Percentiles rank a stretch among this genome's conserved stretches.
Evolutionary conservation across 2,113 vertebrate species (phyloP).

Genomic region (Picathartes gymnocephalus): DNA sequence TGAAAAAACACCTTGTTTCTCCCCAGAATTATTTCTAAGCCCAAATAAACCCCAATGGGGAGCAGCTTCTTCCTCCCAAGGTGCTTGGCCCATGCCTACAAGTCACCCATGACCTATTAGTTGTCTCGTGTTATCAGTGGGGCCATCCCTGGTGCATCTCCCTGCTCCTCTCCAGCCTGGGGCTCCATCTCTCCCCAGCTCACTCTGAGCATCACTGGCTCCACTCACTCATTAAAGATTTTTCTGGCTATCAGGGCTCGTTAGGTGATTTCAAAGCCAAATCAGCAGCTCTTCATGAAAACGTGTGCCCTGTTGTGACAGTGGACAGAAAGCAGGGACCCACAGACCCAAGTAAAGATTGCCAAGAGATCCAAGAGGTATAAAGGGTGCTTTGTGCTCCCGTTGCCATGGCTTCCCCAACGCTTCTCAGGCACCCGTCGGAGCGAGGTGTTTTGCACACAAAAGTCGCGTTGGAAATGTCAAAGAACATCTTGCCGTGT

Average conservation of each 20-base stretch:
- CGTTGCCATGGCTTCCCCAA: conserved; percentile 68
- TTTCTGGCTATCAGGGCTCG: neutral
- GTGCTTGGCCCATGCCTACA: neutral
- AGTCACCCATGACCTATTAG: neutral
- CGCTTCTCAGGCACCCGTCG: conserved; percentile 44
- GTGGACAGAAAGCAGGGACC: neutral
- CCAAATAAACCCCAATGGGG: neutral
- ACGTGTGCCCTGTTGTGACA: accelerated
- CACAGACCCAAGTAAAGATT: neutral
- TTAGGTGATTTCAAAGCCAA: neutral
- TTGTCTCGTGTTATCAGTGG: neutral
- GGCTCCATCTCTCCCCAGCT: neutral
- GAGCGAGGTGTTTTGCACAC: conserved; percentile 57
- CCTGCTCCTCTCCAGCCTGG: neutral
- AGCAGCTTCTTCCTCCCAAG: neutral
- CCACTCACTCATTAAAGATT: neutral
- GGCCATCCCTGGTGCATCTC: neutral
- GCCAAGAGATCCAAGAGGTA: neutral
- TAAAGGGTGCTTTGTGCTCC: conserved; percentile 4
- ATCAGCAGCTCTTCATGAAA: neutral
- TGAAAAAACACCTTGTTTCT: neutral
- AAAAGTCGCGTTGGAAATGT: conserved; percentile 70
- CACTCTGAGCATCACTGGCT: neutral
- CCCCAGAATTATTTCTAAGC: neutral
- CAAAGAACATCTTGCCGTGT: conserved; percentile 61